A percentile compares a stretch with the other conserved stretches of the same genome.
Conservation (phyloP, 2,113 vertebrate species). For the Callipepla californica region DNA sequence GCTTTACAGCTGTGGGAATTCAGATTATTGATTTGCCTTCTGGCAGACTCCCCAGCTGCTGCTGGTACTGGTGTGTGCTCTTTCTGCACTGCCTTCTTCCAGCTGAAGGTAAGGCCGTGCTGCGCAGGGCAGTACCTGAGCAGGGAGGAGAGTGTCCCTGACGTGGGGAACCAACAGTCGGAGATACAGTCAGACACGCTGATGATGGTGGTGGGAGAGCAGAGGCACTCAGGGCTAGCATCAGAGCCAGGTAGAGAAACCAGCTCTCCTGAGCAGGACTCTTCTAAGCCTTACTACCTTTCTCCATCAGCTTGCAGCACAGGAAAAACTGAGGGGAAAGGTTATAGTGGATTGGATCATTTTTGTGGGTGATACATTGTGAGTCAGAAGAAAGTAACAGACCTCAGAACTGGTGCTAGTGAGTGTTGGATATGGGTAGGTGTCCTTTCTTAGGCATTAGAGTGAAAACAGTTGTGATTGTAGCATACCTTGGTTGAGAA, state of each 20-base stretch:
- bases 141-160: neutral
- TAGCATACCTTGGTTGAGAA: neutral
- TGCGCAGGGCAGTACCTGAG: neutral
- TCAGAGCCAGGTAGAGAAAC: neutral
- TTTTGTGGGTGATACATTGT: neutral
- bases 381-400: too few relatives aligned
- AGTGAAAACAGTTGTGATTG: neutral
- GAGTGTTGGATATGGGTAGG: too few relatives aligned
- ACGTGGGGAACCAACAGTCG: neutral
- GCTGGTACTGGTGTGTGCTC: neutral
- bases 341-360: neutral
- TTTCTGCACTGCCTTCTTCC: neutral
- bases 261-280: neutral
- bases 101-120: neutral
- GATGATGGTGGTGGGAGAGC: neutral
- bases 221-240: neutral
- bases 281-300: neutral
- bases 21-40: accelerated
- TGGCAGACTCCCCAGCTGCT: neutral
- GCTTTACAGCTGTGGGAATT: neutral
- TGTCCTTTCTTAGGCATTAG: neutral
- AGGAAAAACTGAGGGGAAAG: neutral
- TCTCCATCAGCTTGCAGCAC: neutral
- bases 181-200: neutral
- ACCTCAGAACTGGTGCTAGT: neutral